These are phyloP conservation scores for Trogon surrucura DNA, from an alignment of 2,113 vertebrate species.

Conservation along the genomic window DNA sequence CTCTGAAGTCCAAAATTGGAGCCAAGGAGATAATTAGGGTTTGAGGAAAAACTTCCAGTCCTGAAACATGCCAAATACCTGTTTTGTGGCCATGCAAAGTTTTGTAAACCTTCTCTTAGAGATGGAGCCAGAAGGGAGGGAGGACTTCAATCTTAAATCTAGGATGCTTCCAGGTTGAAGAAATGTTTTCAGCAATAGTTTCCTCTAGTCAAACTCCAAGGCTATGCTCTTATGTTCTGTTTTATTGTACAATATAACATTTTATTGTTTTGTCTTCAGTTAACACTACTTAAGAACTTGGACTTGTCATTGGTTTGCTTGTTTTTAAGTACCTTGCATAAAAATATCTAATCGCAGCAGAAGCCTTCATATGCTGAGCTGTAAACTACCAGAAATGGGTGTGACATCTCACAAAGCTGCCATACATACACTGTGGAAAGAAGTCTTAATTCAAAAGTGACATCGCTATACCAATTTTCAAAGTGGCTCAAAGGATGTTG, in stretches of 20 bases:
- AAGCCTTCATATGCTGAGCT: not conserved
- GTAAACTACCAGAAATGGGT: not conserved
- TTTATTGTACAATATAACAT: not conserved
- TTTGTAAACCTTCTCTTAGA: not conserved
- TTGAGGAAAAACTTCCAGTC: not conserved
- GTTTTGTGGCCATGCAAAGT: not conserved
- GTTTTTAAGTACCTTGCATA: not conserved
- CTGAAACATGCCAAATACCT: not conserved
- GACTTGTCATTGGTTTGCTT: not conserved
- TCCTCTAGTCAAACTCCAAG: not conserved
- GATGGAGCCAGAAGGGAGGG: not conserved
- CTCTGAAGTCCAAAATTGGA: not conserved
- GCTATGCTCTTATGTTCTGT: not conserved
- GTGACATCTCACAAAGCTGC: not conserved
- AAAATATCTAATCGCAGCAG: not conserved
- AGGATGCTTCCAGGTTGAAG: not conserved
- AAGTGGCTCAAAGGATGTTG: not conserved
- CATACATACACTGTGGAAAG: not conserved
- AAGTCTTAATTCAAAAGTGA: not conserved
- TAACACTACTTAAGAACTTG: not conserved
- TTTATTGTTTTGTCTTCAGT: not conserved
- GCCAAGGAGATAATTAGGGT: not conserved
- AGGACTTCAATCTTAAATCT: not conserved
- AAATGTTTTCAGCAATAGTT: not conserved
- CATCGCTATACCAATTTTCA: accelerated